Conservation (phyloP, 2,797 vertebrate genomes). For the Lepilemur ruficaudatus region DNA sequence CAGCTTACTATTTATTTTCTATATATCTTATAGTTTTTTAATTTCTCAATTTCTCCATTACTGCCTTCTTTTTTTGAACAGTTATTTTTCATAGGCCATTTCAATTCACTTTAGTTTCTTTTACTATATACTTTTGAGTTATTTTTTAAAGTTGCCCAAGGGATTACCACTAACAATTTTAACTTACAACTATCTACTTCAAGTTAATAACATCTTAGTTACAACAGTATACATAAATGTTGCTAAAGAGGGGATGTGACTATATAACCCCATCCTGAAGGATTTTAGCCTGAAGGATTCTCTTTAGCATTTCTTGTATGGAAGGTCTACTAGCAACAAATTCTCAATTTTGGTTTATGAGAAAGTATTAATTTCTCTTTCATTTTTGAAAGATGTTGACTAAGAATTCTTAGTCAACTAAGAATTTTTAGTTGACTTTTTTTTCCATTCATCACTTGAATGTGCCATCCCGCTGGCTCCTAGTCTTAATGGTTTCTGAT, state of each 20-base stretch:
- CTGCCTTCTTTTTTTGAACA: background rate
- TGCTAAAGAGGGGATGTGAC: background rate
- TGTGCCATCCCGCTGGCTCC: background rate
- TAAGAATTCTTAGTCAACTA: background rate
- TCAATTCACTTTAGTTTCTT: background rate
- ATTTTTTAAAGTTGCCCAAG: background rate
- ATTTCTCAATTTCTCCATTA: background rate
- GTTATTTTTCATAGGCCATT: background rate
- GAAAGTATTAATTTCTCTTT: background rate
- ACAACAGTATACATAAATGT: background rate
- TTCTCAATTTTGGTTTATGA: background rate
- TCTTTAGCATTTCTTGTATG: background rate
- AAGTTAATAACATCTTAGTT: background rate
- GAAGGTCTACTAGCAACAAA: background rate
- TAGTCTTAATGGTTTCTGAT: background rate
- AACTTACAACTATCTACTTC: background rate
- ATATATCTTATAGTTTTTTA: background rate
- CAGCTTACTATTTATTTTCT: background rate
- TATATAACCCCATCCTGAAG: too few relatives aligned
- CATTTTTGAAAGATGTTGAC: background rate
- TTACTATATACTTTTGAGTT: background rate
- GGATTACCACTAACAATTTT: background rate
- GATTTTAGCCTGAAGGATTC: background rate
- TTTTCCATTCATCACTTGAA: background rate
- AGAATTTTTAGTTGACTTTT: background rate